phyloP scores from a whole-genome alignment of 64 coral and sea anemone species.

The Stichodactyla helianthus region DNA sequence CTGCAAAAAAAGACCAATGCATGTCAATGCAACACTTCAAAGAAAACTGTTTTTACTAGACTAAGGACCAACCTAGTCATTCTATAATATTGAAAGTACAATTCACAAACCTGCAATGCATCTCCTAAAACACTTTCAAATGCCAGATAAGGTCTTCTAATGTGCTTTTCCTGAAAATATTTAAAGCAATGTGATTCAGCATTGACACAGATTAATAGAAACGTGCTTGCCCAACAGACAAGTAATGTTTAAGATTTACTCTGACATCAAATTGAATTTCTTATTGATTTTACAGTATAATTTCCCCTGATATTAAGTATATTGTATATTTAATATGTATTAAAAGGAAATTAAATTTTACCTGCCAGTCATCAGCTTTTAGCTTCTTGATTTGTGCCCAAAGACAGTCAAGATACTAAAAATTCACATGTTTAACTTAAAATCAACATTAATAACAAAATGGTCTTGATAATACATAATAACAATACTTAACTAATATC shows the following conservation, averaged over 20 bases:
- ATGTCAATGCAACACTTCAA: not conserved
- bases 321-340: too few species aligned
- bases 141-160: conserved; percentile 87
- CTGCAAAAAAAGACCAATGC: conserved; percentile 33
- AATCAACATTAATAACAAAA: not conserved
- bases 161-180: conserved; percentile 79
- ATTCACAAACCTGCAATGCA: conserved; percentile 61
- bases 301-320: too few species aligned
- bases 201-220: too few species aligned
- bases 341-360: not conserved
- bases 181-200: not conserved
- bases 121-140: conserved; percentile 91
- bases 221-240: too few species aligned
- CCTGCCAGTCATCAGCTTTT: conserved; percentile 92
- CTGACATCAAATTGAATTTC: too few species aligned
- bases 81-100: not conserved
- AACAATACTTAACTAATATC: too few species aligned
- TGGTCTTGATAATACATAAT: not conserved
- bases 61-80: too few species aligned
- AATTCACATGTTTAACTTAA: not conserved
- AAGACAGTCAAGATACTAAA: conserved; percentile 89
- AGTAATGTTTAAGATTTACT: too few species aligned
- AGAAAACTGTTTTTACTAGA: not conserved
- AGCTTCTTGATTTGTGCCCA: conserved; percentile 98
- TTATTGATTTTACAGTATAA: too few species aligned